Conservation (phyloP, 2,797 vertebrate genomes). For the Paedocypris micromegethes region DNA sequence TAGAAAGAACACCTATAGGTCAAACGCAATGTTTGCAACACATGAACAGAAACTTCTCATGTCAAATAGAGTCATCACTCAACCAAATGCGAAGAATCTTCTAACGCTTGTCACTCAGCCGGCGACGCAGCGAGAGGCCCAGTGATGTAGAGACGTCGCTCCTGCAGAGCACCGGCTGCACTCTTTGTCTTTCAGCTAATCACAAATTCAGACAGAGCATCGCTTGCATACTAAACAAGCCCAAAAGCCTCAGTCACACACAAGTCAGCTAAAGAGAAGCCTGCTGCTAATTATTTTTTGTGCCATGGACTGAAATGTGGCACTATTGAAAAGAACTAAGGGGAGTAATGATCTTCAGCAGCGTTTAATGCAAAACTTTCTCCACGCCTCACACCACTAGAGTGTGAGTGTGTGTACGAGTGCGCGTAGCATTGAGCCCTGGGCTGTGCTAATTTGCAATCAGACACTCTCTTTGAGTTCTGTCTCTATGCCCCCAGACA, state of each 20-base stretch:
- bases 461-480: constrained; percentile 64
- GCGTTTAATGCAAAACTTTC: constrained; percentile 46
- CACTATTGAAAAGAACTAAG: constrained; percentile 26
- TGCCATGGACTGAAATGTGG: constrained; percentile 27
- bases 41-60: background rate
- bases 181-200: constrained; percentile 51
- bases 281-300: constrained; percentile 32
- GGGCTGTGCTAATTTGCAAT: constrained; percentile 66
- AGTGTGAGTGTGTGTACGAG: constrained; percentile 25
- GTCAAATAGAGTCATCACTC: constrained; percentile 10
- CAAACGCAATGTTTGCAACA: constrained; percentile 2
- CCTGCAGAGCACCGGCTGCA: constrained; percentile 40
- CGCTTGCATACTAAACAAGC: constrained; percentile 50
- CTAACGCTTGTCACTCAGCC: constrained; percentile 42
- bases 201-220: constrained; percentile 48
- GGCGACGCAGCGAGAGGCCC: constrained; percentile 16
- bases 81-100: constrained; percentile 11
- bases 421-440: constrained; percentile 36
- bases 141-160: constrained; percentile 36
- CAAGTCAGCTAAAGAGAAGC: constrained; percentile 37
- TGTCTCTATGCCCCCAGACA: constrained; percentile 63
- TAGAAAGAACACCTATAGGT: background rate
- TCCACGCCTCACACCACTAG: constrained; percentile 40
- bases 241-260: constrained; percentile 26
- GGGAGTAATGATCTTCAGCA: constrained; percentile 36